Evolutionary conservation across 2,888 invertebrate genomes (phyloP).

Genomic region (Cataglyphis altisquamis): DNA sequence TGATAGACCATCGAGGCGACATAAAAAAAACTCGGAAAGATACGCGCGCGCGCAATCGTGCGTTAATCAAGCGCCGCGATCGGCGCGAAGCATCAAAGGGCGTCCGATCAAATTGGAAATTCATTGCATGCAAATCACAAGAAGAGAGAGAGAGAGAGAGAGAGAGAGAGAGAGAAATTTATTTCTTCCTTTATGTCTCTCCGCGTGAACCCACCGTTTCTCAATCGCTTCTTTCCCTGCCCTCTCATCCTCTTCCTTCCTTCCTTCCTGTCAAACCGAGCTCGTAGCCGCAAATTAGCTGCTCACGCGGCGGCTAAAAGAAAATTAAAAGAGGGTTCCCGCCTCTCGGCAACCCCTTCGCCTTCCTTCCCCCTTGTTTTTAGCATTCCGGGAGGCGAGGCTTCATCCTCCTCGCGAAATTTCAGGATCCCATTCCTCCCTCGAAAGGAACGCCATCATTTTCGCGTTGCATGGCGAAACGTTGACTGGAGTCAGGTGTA

Average conservation of each 20-base stretch:
- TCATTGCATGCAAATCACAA: slow-evolving; percentile 78
- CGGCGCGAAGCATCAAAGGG: slow-evolving; percentile 75
- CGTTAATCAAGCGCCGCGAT: slow-evolving; percentile 71
- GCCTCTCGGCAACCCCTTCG: slow-evolving; percentile 60
- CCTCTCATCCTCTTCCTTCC: slow-evolving; percentile 53
- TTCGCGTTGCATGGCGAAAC: background rate
- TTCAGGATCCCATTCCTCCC: slow-evolving; percentile 6
- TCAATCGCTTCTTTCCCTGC: slow-evolving; percentile 75
- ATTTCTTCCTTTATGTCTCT: slow-evolving; percentile 71
- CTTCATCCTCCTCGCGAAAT: slow-evolving; percentile 10
- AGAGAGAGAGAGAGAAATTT: slow-evolving; percentile 67
- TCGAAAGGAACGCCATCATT: background rate
- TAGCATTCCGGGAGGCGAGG: slow-evolving; percentile 9
- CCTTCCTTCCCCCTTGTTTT: slow-evolving; percentile 44
- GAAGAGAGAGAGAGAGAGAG: slow-evolving; percentile 71
- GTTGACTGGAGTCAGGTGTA: background rate
- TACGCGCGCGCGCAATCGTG: slow-evolving; percentile 43
- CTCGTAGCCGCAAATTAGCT: slow-evolving; percentile 81
- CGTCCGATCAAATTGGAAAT: slow-evolving; percentile 72
- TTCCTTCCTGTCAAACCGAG: slow-evolving; percentile 82
- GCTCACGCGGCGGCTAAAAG: slow-evolving; percentile 74
- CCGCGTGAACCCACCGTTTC: slow-evolving; percentile 64
- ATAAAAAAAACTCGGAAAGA: slow-evolving; percentile 24
- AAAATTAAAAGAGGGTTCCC: slow-evolving; percentile 77
- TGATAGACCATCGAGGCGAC: slow-evolving; percentile 8